A percentile compares a stretch with the other conserved stretches of the same genome.
Evolutionary conservation across 2,888 invertebrate species (phyloP).

Genomic region (Apeira syringaria): DNA sequence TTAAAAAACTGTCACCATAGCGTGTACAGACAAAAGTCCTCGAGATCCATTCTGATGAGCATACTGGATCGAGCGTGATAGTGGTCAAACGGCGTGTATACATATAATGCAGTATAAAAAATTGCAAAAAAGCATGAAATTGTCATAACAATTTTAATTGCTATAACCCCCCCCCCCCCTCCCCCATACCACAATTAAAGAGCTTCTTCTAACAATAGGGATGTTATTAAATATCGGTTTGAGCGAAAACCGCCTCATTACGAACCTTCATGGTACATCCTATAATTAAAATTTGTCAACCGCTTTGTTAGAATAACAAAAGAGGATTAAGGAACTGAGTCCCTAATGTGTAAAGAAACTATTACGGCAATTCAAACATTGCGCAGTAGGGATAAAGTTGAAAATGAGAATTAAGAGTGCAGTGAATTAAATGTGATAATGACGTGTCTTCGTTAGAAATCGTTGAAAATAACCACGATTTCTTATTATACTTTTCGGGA

Average conservation of each 20-base stretch:
- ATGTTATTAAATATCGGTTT: slow-evolving; percentile 24
- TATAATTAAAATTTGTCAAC: slow-evolving; percentile 31
- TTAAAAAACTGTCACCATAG: no score
- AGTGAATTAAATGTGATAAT: slow-evolving; percentile 7
- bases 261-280: slow-evolving; percentile 27
- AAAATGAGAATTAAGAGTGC: slow-evolving; percentile 2
- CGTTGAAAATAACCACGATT: no score
- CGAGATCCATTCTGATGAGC: no score
- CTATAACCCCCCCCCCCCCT: background rate
- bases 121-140: background rate
- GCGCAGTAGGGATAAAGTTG: background rate
- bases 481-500: no score
- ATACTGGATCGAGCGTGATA: no score
- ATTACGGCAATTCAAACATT: slow-evolving; percentile 9
- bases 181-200: slow-evolving; percentile 4
- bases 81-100: no score
- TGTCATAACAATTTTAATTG: background rate
- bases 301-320: slow-evolving; percentile 31
- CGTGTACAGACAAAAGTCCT: no score
- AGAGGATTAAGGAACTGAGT: slow-evolving; percentile 29
- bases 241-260: slow-evolving; percentile 28
- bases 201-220: slow-evolving; percentile 11
- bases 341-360: slow-evolving; percentile 16
- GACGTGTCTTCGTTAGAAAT: no score
- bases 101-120: no score